Evolutionary conservation across 2,113 vertebrate species (phyloP).

Genomic region (Mobula birostris): DNA sequence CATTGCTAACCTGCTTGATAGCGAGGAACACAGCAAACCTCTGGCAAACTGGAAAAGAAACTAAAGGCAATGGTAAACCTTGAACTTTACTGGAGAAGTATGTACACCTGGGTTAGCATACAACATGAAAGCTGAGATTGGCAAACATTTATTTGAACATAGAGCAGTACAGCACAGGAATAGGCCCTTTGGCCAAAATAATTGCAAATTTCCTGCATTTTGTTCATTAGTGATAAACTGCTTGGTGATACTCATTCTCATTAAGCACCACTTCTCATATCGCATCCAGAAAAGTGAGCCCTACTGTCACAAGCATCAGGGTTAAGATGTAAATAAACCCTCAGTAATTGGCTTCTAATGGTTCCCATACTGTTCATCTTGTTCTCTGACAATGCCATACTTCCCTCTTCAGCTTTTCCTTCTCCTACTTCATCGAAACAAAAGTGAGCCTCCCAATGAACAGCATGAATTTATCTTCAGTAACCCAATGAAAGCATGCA

Average conservation of each 20-base stretch:
- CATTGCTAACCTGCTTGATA: not conserved
- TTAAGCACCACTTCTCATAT: not conserved
- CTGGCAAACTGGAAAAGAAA: not conserved
- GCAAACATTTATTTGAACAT: no score
- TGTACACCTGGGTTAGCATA: not conserved
- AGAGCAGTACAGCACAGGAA: no score
- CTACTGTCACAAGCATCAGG: no score
- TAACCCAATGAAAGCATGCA: not conserved
- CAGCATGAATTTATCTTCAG: not conserved
- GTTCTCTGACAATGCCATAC: not conserved
- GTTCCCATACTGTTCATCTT: not conserved
- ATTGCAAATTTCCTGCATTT: no score
- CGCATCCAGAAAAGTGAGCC: not conserved
- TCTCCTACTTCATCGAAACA: not conserved
- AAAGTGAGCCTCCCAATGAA: not conserved
- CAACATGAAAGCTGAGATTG: not conserved
- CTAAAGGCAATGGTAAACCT: not conserved
- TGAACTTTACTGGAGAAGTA: not conserved
- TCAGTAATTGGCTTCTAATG: not conserved
- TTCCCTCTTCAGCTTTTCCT: not conserved
- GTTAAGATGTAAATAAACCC: not conserved
- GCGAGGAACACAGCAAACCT: not conserved
- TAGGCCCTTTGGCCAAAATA: no score
- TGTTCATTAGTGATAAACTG: no score
- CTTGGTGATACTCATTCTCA: no score